phyloP scores from a whole-genome alignment of 2,113 vertebrate genomes.

The Psammodynastes pulverulentus region DNA sequence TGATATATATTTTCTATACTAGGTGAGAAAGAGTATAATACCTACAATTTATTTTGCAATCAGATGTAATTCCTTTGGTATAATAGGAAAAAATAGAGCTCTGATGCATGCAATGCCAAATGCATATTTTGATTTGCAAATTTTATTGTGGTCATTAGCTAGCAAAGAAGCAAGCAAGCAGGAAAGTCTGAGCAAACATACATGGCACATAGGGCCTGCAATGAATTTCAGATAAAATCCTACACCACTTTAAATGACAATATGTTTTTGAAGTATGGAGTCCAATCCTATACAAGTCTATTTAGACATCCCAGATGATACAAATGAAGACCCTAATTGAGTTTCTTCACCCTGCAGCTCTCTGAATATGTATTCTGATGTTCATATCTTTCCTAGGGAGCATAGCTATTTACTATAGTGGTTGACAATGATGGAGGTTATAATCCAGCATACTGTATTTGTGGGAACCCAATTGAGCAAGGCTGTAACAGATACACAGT shows the following conservation, averaged over 20 bases:
- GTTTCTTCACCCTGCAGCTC: background rate
- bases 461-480: background rate
- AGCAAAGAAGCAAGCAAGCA: background rate
- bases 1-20: too few relatives aligned
- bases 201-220: background rate
- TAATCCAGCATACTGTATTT: background rate
- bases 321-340: background rate
- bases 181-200: background rate
- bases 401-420: background rate
- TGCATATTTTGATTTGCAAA: background rate
- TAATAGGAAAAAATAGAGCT: background rate
- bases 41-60: background rate
- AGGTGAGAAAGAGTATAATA: background rate
- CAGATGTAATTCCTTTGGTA: background rate
- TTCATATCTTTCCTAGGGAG: background rate
- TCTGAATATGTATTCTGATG: background rate
- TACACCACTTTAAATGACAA: conserved; percentile 20
- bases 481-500: background rate
- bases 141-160: background rate
- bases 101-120: background rate
- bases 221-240: conserved; percentile 21
- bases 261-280: conserved; percentile 22
- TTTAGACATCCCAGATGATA: background rate
- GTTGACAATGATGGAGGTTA: background rate
- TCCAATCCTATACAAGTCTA: background rate